Conservation (phyloP, 1,140 invertebrate genomes). For the Drosophila subobscura region DNA sequence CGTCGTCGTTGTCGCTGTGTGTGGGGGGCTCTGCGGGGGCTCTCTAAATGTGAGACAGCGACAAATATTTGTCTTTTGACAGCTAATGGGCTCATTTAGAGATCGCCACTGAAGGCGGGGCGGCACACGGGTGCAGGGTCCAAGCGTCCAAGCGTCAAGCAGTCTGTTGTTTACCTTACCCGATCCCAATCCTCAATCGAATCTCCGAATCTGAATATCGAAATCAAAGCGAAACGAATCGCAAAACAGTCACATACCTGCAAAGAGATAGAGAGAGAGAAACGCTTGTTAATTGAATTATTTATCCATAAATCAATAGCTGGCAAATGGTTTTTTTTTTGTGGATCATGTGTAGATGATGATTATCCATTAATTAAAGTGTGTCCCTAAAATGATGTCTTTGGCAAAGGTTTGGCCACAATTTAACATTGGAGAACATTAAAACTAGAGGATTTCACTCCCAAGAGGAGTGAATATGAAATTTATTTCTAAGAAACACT, state of each 20-base stretch:
- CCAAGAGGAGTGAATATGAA: too few species aligned
- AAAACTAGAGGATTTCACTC: too few species aligned
- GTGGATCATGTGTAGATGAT: neutral
- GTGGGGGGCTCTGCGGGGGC: too few species aligned
- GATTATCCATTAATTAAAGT: conserved; percentile 5
- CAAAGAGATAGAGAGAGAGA: conserved; percentile 24
- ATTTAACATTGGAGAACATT: too few species aligned
- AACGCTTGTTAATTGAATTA: conserved; percentile 66
- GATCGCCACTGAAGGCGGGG: conserved; percentile 33
- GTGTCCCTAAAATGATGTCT: neutral
- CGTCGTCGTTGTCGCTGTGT: conserved; percentile 18
- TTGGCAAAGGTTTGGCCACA: too few species aligned
- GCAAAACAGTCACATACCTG: conserved; percentile 57
- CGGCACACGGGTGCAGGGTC: neutral
- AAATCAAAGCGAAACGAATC: conserved; percentile 21
- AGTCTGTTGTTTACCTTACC: conserved; percentile 63
- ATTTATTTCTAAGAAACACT: too few species aligned
- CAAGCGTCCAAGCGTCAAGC: conserved; percentile 59
- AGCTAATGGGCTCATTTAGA: conserved; percentile 76
- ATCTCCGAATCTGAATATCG: neutral
- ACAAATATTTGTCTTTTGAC: conserved; percentile 79
- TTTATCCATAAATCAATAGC: conserved; percentile 67
- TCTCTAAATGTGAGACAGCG: conserved; percentile 39
- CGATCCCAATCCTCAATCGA: neutral
- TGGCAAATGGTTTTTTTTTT: conserved; percentile 24